Conservation (phyloP, 1,140 invertebrate species). For the Drosophila arizonae region DNA sequence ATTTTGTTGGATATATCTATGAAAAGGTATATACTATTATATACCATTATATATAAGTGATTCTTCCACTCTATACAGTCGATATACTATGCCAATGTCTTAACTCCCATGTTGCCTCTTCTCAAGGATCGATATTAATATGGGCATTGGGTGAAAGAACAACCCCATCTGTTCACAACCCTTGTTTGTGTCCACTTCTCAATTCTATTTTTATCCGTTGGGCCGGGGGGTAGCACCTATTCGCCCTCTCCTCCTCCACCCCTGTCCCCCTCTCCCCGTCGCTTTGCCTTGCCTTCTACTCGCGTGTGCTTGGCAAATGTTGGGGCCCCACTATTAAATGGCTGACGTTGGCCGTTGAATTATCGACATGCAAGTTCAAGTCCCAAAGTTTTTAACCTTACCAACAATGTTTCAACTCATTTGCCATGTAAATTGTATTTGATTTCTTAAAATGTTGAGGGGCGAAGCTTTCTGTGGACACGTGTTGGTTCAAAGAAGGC, state of each 20-base stretch:
- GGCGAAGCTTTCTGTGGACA: slow-evolving; percentile 10
- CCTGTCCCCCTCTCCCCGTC: too few relatives aligned
- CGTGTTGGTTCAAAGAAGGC: slow-evolving; percentile 2
- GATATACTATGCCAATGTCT: neutral
- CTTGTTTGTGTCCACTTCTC: slow-evolving; percentile 23
- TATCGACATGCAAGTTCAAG: slow-evolving; percentile 78
- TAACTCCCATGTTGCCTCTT: slow-evolving; percentile 10
- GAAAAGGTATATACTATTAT: too few relatives aligned
- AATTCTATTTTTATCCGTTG: slow-evolving; percentile 34
- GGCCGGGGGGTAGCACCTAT: neutral
- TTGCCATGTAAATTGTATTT: slow-evolving; percentile 75
- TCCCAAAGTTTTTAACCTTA: slow-evolving; percentile 34
- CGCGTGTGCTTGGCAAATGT: neutral
- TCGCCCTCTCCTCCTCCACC: too few relatives aligned
- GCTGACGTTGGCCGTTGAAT: slow-evolving; percentile 37
- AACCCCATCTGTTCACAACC: slow-evolving; percentile 23
- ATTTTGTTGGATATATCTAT: too few relatives aligned
- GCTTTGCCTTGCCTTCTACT: too few relatives aligned
- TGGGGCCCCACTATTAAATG: slow-evolving; percentile 1
- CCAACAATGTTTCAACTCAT: slow-evolving; percentile 48
- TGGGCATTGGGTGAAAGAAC: slow-evolving; percentile 6
- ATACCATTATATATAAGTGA: neutral
- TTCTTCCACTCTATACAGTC: neutral
- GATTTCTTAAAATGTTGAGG: slow-evolving; percentile 18
- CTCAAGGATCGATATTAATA: slow-evolving; percentile 35